Conservation (phyloP, 2,113 vertebrate species). For the Rhinoptilus africanus region DNA sequence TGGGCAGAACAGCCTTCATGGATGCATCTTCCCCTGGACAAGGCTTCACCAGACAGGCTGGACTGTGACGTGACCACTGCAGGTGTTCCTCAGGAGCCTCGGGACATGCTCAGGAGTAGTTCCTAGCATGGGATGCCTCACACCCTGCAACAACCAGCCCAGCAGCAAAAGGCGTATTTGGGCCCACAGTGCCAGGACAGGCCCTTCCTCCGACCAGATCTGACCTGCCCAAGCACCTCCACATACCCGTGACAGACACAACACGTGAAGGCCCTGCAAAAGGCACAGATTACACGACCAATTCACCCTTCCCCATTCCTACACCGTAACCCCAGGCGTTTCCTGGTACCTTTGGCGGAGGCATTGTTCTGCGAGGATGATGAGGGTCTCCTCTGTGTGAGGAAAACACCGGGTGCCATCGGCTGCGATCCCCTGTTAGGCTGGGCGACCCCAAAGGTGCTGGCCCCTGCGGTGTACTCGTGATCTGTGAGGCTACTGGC, state of each 20-base stretch:
- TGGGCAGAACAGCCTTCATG: not conserved
- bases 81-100: not conserved
- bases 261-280: not conserved
- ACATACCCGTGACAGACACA: not conserved
- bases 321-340: constrained; percentile 17
- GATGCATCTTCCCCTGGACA: not conserved
- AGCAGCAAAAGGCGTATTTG: not conserved
- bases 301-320: constrained; percentile 20
- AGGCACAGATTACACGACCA: not conserved
- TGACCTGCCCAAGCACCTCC: not conserved
- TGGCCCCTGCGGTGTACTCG: constrained; percentile 85
- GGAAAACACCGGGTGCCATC: constrained; percentile 95
- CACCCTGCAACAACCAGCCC: not conserved
- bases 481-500: constrained; percentile 89
- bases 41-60: not conserved
- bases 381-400: constrained; percentile 89
- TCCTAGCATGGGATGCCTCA: not conserved
- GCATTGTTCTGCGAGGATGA: constrained; percentile 90
- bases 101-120: not conserved
- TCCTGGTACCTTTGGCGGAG: constrained; percentile 82
- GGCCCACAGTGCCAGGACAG: not conserved
- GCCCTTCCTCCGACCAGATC: not conserved
- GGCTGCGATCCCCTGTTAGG: constrained; percentile 83
- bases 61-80: not conserved
- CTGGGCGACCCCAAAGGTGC: constrained; percentile 77